Evolutionary conservation across 2,888 invertebrate genomes (phyloP).

Genomic region (Dermolepida albohirtum): DNA sequence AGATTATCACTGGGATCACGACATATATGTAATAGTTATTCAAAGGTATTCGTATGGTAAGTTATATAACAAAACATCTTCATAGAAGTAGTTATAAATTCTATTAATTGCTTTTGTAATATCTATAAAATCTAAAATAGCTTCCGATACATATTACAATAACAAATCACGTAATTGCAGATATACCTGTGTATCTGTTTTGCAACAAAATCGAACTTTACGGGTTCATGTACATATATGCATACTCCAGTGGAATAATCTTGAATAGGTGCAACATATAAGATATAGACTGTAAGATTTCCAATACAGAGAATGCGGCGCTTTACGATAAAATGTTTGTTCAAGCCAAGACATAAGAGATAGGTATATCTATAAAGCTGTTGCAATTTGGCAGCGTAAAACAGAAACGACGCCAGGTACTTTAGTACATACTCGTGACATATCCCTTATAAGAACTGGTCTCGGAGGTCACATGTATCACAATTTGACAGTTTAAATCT

Average conservation of each 20-base stretch:
- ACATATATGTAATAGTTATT: too few species aligned
- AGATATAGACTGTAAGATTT: conserved; percentile 7
- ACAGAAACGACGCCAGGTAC: conserved; percentile 33
- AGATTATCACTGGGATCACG: too few species aligned
- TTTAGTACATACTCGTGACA: conserved; percentile 17
- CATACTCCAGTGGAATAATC: conserved; percentile 10
- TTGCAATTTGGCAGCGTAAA: conserved; percentile 34
- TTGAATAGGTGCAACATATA: not conserved
- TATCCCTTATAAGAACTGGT: conserved; percentile 31
- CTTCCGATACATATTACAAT: too few species aligned
- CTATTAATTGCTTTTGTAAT: too few species aligned
- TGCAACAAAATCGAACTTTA: too few species aligned
- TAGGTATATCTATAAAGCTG: conserved; percentile 21
- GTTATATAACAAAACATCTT: too few species aligned
- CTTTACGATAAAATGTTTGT: conserved; percentile 15
- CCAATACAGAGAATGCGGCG: conserved; percentile 14
- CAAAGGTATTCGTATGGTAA: too few species aligned
- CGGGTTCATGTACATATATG: not conserved
- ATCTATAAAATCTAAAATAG: too few species aligned
- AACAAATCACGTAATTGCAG: too few species aligned
- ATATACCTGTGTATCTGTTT: too few species aligned
- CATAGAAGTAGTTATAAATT: too few species aligned
- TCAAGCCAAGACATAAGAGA: conserved; percentile 9
- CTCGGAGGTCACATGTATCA: conserved; percentile 33
- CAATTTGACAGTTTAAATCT: conserved; percentile 31